Base-by-base conservation (phyloP, 2,888 invertebrate species). In the Lepetodrilus schrolli region DNA sequence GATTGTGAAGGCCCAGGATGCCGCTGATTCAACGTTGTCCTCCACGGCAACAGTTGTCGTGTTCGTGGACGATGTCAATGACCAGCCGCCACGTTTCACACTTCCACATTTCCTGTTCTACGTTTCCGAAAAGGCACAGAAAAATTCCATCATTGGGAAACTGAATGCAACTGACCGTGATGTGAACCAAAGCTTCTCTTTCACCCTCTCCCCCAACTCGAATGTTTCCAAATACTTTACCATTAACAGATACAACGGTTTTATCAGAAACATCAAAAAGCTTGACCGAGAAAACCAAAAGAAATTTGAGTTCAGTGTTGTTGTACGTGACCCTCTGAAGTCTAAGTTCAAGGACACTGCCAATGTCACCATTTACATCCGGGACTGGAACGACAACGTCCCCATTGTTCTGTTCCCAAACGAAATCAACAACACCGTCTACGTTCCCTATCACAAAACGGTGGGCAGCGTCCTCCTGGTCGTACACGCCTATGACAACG, bases 51-150 rank as follows among this genome's bases (percentile, higher is more conserved):
- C 95, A 85, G 95, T 99, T 0, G 97, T 98, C 90, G 96, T 99
- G 82, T 95, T 96, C 0, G 94, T 99, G 0, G 95, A 95, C 0
- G 99, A 99, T 88, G 96, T 97, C 0, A 99, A 99, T 88, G 99
- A 99, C 88, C 77, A 78, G 36, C 76, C 78, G 13, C 76, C 79
- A 17, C 58, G 66, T 21, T 81, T 81, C 50, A 38, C 70, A 13
- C 47, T 70, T 30, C 70, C 76, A 5, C 73, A 72, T 66, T 78
- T 80, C 66, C 70, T 76, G 17, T 73, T 80, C 38, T 48, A 50
- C 8, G 72, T 80, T 10, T 65, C 70, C 36, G 80, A 80, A 36
- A 74, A 76, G 34, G 70, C 43, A 37, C 74, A 73, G 8, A 66
- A 72, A 4, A 50, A 75, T n/a, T 72, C 75, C 0, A 47, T 74